phyloP scores from a whole-genome alignment of 1,140 invertebrate species.

The Drosophila prosaltans region DNA sequence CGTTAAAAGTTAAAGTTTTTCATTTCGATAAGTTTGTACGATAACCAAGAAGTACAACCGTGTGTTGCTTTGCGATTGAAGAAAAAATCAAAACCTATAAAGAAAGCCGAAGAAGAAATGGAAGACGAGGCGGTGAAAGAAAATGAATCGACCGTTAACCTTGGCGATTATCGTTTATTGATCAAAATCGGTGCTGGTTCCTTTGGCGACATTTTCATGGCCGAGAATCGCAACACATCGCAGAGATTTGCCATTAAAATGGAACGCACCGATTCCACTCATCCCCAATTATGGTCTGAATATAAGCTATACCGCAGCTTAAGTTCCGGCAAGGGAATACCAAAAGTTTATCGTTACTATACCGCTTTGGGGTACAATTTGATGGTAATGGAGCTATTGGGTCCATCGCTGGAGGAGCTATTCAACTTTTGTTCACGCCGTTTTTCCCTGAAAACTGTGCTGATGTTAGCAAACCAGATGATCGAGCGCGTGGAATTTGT shows the following conservation, averaged over 20 bases:
- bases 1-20: background rate
- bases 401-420: conserved; percentile 96
- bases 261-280: conserved; percentile 92
- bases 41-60: background rate
- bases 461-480: conserved; percentile 97
- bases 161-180: conserved; percentile 9
- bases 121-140: background rate
- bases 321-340: conserved; percentile 95
- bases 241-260: conserved; percentile 98
- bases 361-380: conserved; percentile 95
- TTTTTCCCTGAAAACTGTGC: conserved; percentile 98
- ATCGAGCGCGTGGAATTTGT: conserved; percentile 94
- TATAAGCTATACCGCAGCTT: conserved; percentile 95
- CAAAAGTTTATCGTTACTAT: conserved; percentile 94
- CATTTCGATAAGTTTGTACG: background rate
- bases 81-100: background rate
- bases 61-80: background rate
- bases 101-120: background rate
- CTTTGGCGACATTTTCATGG: conserved; percentile 98
- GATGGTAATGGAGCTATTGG: conserved; percentile 97
- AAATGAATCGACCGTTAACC: background rate
- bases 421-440: conserved; percentile 96
- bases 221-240: conserved; percentile 95
- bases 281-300: conserved; percentile 97
- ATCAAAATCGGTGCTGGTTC: conserved; percentile 88